Evolutionary conservation across 35 echinoderm and acorn worm genomes (phyloP).

Genomic region (Hemicentrotus pulcherrimus): DNA sequence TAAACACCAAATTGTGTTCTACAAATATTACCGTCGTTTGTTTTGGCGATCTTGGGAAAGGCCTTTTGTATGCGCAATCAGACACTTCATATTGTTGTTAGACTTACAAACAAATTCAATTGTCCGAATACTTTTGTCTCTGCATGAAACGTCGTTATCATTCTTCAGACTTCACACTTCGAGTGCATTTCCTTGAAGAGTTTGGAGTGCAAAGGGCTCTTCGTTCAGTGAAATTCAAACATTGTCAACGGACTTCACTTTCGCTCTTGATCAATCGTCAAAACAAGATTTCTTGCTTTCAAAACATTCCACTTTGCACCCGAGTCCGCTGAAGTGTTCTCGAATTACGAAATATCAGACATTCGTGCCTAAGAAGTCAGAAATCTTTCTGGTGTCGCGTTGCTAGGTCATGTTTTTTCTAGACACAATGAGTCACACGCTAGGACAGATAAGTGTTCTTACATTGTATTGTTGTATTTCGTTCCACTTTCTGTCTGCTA

Average conservation of each 20-base stretch:
- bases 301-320: neutral
- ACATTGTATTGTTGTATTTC: neutral
- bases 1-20: neutral
- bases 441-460: neutral
- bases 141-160: neutral
- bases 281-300: neutral
- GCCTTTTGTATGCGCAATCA: neutral
- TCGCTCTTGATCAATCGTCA: neutral
- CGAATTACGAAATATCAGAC: neutral
- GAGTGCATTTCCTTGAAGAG: neutral
- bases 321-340: neutral
- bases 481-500: neutral
- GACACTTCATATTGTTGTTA: neutral
- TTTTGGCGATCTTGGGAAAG: neutral
- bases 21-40: neutral
- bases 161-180: neutral
- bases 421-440: neutral
- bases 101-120: neutral
- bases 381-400: neutral
- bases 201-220: neutral
- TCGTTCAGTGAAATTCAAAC: neutral
- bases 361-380: neutral
- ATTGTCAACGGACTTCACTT: neutral
- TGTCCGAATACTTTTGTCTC: neutral
- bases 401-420: neutral